phyloP scores from a whole-genome alignment of 2,113 vertebrate genomes.

The Ammodytes dubius region DNA sequence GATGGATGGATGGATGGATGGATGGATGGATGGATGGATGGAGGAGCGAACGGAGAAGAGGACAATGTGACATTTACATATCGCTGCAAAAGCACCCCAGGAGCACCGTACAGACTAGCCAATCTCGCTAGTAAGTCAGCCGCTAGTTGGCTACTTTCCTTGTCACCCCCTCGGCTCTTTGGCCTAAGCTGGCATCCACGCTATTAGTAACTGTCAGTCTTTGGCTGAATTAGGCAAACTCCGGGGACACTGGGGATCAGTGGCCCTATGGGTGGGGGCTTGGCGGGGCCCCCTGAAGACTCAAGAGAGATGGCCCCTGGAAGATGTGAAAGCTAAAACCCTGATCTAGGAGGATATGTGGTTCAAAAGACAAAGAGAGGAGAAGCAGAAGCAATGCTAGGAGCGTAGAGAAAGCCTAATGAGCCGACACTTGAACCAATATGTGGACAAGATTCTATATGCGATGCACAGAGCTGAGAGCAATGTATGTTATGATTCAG shows the following conservation, averaged over 20 bases:
- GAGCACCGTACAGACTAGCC: conserved; percentile 88
- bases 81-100: conserved; percentile 87
- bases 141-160: conserved; percentile 93
- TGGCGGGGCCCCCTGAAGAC: conserved; percentile 52
- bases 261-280: conserved; percentile 87
- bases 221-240: conserved; percentile 80
- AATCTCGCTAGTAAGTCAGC: conserved; percentile 93
- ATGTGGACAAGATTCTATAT: not conserved
- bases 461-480: not conserved
- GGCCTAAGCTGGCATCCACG: conserved; percentile 91
- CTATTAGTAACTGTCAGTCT: conserved; percentile 96
- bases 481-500: not conserved
- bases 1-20: conserved; percentile 39
- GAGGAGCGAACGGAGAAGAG: conserved; percentile 78
- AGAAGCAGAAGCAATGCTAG: not conserved
- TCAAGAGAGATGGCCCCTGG: conserved; percentile 23
- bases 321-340: conserved; percentile 32
- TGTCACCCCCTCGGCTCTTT: conserved; percentile 91
- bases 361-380: not conserved
- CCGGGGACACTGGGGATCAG: conserved; percentile 81
- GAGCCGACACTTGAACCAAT: not conserved
- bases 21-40: conserved; percentile 31
- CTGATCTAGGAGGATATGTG: conserved; percentile 41
- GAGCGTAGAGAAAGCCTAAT: conserved; percentile 5
- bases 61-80: conserved; percentile 93